Evolutionary conservation across 1,140 invertebrate genomes (phyloP), one percentile per base, ranked within the genome.

Genomic region (Papilio aristodemus): DNA sequence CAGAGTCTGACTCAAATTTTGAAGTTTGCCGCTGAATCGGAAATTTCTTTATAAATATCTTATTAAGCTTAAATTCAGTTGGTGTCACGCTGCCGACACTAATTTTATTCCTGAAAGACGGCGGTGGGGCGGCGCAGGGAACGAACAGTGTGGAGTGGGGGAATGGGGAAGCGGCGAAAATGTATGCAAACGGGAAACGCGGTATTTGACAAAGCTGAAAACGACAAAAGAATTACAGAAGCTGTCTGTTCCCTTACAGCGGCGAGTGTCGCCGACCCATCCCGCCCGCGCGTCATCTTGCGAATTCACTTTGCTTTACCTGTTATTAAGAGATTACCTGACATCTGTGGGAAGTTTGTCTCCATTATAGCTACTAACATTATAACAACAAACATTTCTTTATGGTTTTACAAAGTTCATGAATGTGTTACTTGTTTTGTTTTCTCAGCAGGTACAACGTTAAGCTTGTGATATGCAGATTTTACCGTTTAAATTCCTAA

Each of bases 41-140:
- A 91, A 87, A 90, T 88, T 89, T 88, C 89, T 90, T 89, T 89
- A 91, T 91, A 91, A 91, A 91, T 91, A 91, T 90, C 83, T 90
- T 90, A 91, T 89, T 87, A 90, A 83, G 87, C 83, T 91, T 87
- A 90, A 91, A 91, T 89, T 91, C 85, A 85, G 86, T 91, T 81
- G 85, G 85, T 91, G 87, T 90, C 87, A 88, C 84, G 85, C 78
- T 88, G 89, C 87, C 83, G 87, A 91, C 89, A 88, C 86, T 90
- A 91, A 91, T 90, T 86, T 89, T 85, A 89, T 91, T 87, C 81
- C 80, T 84, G 81, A 89, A 79, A 84, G 86, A 87, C 84, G 86
- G 81, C 83, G 77, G 76, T 75, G 78, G 75, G 73, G 75, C 72
- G 75, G 54, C 67, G 22, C 57, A 68, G 71, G 70, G 9, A 17